These are phyloP conservation scores for Caerostris extrusa DNA, from an alignment of 1,140 invertebrate genomes.

Conservation along the genomic window DNA sequence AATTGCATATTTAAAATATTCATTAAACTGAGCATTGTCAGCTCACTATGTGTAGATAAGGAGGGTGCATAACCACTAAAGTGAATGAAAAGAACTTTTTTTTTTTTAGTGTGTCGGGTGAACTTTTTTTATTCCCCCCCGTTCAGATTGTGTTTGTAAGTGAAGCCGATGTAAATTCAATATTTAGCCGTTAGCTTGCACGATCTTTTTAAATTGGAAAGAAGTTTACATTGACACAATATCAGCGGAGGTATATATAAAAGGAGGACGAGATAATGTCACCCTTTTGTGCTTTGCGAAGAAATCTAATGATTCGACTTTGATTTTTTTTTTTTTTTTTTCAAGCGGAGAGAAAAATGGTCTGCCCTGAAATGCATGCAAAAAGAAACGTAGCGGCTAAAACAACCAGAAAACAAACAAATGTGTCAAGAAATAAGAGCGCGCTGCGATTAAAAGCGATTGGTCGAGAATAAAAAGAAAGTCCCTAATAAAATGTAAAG, in stretches of 20 bases:
- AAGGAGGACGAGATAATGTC: conserved; percentile 75
- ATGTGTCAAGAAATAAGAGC: conserved; percentile 76
- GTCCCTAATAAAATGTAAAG: conserved; percentile 71
- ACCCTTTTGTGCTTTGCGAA: conserved; percentile 64
- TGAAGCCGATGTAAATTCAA: conserved; percentile 75
- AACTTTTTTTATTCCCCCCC: not conserved
- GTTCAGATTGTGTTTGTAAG: conserved; percentile 63
- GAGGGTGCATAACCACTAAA: conserved; percentile 69
- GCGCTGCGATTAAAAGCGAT: conserved; percentile 73
- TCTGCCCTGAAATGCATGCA: conserved; percentile 19
- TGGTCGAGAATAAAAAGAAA: conserved; percentile 74
- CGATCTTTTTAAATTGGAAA: conserved; percentile 61
- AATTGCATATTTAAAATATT: conserved; percentile 78
- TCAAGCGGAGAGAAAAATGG: conserved; percentile 50
- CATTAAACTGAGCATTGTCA: conserved; percentile 75
- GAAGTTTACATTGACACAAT: conserved; percentile 77
- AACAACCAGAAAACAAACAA: conserved; percentile 77
- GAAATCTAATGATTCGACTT: conserved; percentile 75
- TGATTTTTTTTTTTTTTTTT: conserved; percentile 60
- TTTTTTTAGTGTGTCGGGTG: not conserved
- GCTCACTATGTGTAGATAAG: conserved; percentile 59
- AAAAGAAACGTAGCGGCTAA: conserved; percentile 75
- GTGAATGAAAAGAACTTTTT: conserved; percentile 63
- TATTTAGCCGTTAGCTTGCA: conserved; percentile 73
- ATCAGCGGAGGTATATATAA: conserved; percentile 69